Percentiles rank a stretch among this genome's conserved stretches.
phyloP scores from a whole-genome alignment of 2,113 vertebrate genomes.

The Meriones unguiculatus region DNA sequence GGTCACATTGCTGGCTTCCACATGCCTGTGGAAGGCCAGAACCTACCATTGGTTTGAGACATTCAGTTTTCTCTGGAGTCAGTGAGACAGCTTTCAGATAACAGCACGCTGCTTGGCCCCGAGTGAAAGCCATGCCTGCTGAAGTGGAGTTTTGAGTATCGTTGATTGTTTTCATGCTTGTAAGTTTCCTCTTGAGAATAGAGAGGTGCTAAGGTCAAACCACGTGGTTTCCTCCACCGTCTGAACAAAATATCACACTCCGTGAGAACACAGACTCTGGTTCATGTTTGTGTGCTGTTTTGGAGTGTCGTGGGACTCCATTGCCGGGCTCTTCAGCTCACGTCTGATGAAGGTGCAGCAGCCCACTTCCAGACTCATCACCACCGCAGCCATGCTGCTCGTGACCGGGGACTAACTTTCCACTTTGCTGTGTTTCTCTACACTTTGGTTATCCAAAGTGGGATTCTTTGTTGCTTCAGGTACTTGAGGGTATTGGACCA shows the following conservation, averaged over 20 bases:
- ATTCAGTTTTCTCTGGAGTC: constrained; percentile 45
- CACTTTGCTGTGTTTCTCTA: constrained; percentile 41
- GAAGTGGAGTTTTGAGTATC: constrained; percentile 13
- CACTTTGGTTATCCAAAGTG: constrained; percentile 42
- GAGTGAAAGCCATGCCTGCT: constrained; percentile 46
- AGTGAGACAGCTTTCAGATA: constrained; percentile 27
- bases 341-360: background rate
- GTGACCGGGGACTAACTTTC: constrained; percentile 31
- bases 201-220: constrained; percentile 30
- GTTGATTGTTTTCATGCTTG: constrained; percentile 19
- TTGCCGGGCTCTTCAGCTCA: background rate
- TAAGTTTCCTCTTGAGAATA: constrained; percentile 31
- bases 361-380: background rate
- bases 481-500: background rate
- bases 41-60: constrained; percentile 44
- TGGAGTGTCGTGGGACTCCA: background rate
- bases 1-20: constrained; percentile 63
- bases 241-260: background rate
- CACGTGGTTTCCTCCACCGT: background rate
- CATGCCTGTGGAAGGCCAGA: constrained; percentile 43
- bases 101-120: background rate
- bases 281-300: background rate
- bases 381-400: background rate
- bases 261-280: background rate
- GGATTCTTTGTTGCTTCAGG: constrained; percentile 13